Evolutionary conservation across 2,797 vertebrate genomes (phyloP).

Genomic region (Syndactyla subalaris): DNA sequence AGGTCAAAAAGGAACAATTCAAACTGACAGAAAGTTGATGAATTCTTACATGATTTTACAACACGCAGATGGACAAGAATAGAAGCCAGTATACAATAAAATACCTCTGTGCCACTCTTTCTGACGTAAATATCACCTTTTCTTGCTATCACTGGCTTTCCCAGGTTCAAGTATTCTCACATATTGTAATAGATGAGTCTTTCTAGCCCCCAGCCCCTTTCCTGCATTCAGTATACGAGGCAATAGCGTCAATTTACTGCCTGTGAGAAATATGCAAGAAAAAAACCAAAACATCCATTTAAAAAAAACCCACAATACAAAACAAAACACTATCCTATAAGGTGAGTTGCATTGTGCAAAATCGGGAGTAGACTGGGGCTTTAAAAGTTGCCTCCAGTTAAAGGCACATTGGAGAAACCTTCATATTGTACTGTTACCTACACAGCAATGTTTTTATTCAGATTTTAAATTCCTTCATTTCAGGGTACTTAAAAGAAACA

Average conservation of each 20-base stretch:
- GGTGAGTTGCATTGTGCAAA: background rate
- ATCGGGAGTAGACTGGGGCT: background rate
- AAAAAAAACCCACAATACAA: background rate
- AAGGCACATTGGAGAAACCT: background rate
- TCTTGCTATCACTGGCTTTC: background rate
- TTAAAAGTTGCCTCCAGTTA: background rate
- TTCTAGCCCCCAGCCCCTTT: background rate
- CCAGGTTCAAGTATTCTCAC: background rate
- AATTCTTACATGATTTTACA: conserved; percentile 43
- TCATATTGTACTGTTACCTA: background rate
- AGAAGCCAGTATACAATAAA: background rate
- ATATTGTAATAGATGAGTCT: conserved; percentile 13
- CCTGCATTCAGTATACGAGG: background rate
- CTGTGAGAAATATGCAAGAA: background rate
- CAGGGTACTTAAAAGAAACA: background rate
- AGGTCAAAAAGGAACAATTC: conserved; percentile 56
- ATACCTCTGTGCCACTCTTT: background rate
- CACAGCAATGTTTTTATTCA: background rate
- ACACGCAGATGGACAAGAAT: background rate
- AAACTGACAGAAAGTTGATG: conserved; percentile 9
- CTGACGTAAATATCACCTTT: conserved; percentile 9
- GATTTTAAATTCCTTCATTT: background rate
- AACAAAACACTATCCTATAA: background rate
- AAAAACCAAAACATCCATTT: background rate
- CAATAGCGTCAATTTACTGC: background rate